Conservation (phyloP, 2,113 vertebrate species). For the Harpagus bidentatus region DNA sequence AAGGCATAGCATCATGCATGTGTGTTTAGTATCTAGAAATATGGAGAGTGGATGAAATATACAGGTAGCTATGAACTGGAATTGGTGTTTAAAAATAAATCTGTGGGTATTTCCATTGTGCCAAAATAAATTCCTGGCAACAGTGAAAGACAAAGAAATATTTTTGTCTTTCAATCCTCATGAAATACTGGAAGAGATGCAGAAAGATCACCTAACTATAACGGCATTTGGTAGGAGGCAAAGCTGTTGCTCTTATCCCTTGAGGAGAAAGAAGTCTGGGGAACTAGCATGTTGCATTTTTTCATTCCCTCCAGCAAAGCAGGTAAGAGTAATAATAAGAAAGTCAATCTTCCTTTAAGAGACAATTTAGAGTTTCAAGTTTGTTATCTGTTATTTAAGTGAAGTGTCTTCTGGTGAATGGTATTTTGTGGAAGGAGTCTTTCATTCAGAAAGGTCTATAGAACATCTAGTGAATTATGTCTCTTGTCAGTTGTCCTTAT, state of each 20-base stretch:
- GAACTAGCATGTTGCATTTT: neutral
- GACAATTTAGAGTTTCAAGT: neutral
- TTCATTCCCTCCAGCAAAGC: neutral
- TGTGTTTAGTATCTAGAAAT: neutral
- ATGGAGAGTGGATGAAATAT: neutral
- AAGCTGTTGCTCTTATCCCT: neutral
- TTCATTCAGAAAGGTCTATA: neutral
- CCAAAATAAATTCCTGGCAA: constrained; percentile 28
- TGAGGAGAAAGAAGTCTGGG: neutral
- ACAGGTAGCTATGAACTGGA: neutral
- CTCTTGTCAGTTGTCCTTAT: neutral
- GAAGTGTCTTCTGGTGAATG: neutral
- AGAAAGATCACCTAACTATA: neutral
- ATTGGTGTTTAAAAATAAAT: neutral
- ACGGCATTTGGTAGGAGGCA: neutral
- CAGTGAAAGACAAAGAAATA: neutral
- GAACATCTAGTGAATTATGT: neutral
- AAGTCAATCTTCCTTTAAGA: neutral
- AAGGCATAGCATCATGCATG: neutral
- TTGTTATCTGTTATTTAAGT: neutral
- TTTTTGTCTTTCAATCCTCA: neutral
- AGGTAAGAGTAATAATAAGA: neutral
- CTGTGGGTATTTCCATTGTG: neutral
- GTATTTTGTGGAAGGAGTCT: neutral
- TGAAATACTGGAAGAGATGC: neutral